phyloP scores from a whole-genome alignment of 1,140 invertebrate genomes.

The Globodera rostochiensis region DNA sequence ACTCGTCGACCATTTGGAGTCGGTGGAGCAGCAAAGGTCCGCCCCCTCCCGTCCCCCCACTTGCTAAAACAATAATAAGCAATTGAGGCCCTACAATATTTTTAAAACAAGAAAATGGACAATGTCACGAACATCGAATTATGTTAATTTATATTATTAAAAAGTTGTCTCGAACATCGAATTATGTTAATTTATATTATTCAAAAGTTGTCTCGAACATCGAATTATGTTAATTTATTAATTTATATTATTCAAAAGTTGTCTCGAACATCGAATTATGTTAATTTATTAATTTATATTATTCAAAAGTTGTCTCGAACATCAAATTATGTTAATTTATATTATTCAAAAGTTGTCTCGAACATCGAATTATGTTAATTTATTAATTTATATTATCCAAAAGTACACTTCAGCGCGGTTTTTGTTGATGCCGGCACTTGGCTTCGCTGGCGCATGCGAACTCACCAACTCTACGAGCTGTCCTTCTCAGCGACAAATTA shows the following conservation, averaged over 20 bases:
- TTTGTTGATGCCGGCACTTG: constrained; percentile 6
- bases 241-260: no score
- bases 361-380: background rate
- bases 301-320: background rate
- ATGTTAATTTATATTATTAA: background rate
- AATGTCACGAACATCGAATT: background rate
- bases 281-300: no score
- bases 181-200: background rate
- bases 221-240: background rate
- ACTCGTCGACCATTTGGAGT: background rate
- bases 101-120: background rate
- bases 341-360: no score
- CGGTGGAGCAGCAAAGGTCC: background rate
- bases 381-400: no score
- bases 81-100: background rate
- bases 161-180: background rate
- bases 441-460: background rate
- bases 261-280: background rate
- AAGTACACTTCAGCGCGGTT: background rate
- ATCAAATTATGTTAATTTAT: background rate
- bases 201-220: background rate
- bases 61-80: no score
- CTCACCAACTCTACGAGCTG: background rate
- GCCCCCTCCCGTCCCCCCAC: no score
- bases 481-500: background rate